phyloP scores from a whole-genome alignment of 2,888 invertebrate genomes.

The Vannuccia rotundouncinata region DNA sequence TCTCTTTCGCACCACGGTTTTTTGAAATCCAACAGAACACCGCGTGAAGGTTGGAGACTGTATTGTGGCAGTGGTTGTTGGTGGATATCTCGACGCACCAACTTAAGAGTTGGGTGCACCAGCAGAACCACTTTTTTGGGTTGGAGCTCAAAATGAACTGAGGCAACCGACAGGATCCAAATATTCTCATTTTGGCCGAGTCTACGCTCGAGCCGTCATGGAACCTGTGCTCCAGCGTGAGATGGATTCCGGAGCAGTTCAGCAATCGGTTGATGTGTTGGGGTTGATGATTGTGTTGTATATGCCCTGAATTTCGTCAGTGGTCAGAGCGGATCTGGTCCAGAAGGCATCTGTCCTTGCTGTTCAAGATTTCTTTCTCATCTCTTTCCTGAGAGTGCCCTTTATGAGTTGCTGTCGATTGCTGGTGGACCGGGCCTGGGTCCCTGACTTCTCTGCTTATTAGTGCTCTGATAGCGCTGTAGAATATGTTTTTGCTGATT shows the following conservation, averaged over 20 bases:
- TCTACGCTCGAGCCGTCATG: background rate
- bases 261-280: background rate
- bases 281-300: background rate
- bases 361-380: background rate
- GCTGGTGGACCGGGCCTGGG: background rate
- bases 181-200: background rate
- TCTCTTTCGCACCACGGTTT: too few species aligned
- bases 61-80: background rate
- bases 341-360: background rate
- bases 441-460: background rate
- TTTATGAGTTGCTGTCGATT: background rate
- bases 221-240: background rate
- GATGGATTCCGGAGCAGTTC: background rate
- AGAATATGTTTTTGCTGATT: background rate
- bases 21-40: too few species aligned
- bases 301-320: background rate
- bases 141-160: background rate
- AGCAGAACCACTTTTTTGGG: background rate
- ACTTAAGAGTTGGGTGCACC: background rate
- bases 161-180: background rate
- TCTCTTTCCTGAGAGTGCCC: background rate
- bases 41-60: too few species aligned
- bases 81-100: background rate
- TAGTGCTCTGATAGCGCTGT: background rate
- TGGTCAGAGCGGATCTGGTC: background rate